Percentiles rank a stretch among this genome's conserved stretches.
Conservation (phyloP, 2,888 invertebrate genomes). For the Ischnus inquisitorius region DNA sequence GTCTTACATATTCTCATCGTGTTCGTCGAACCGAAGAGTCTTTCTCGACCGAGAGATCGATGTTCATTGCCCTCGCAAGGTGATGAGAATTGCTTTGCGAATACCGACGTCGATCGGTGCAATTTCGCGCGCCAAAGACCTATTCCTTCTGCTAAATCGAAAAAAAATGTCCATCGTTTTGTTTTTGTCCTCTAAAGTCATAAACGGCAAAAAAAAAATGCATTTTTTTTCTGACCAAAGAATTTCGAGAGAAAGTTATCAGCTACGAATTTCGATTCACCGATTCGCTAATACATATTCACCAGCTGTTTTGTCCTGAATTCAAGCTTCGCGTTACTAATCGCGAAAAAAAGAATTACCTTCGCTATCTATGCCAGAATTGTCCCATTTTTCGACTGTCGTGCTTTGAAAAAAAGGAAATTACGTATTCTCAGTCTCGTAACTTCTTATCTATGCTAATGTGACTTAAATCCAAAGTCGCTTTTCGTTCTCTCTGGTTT, state of each 20-base stretch:
- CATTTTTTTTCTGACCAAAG: background rate
- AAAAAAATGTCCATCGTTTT: background rate
- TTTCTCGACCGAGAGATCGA: constrained; percentile 15
- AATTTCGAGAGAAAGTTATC: too few relatives aligned
- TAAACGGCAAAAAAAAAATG: background rate
- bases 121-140: background rate
- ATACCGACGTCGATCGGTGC: background rate
- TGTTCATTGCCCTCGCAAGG: constrained; percentile 25
- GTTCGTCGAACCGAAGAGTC: constrained; percentile 18
- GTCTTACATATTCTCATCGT: constrained; percentile 49
- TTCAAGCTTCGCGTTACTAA: background rate
- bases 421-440: constrained; percentile 19
- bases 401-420: background rate
- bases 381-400: constrained; percentile 20
- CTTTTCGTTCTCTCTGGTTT: constrained; percentile 20
- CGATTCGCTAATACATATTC: too few relatives aligned
- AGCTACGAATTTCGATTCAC: too few relatives aligned
- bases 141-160: background rate
- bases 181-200: background rate
- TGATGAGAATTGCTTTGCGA: constrained; percentile 1
- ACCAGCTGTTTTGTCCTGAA: background rate
- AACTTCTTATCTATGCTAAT: constrained; percentile 55
- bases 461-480: constrained; percentile 5
- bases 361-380: constrained; percentile 24
- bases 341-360: background rate